Percentiles rank a stretch among this genome's conserved stretches.
These are phyloP conservation scores for Dendronephthya gigantea DNA, from an alignment of 64 coral and sea anemone genomes.

Conservation along the genomic window DNA sequence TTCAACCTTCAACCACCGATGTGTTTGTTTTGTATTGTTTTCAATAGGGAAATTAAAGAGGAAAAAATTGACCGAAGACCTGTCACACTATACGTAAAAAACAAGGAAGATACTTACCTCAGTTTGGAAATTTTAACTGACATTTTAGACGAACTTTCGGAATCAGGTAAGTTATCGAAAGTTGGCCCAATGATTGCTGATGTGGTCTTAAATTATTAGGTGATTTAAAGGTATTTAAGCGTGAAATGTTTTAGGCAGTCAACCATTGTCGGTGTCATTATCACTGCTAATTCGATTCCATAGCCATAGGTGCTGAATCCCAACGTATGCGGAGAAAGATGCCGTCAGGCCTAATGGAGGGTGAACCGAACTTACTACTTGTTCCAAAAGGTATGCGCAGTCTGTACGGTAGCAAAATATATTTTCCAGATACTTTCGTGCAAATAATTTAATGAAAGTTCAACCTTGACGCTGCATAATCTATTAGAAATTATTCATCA, in stretches of 20 bases:
- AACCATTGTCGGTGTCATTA: too few relatives aligned
- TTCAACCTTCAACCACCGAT: background rate
- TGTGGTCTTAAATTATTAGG: background rate
- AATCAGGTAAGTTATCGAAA: slow-evolving; percentile 15
- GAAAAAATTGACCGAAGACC: background rate
- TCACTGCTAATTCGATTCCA: too few relatives aligned
- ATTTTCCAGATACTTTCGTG: background rate
- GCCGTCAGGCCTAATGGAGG: slow-evolving; percentile 53
- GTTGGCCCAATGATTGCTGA: background rate
- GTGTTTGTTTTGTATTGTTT: background rate
- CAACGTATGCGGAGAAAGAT: background rate
- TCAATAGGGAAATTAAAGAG: background rate
- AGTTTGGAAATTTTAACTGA: slow-evolving; percentile 41
- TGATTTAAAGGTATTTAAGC: background rate
- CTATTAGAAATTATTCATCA: too few relatives aligned
- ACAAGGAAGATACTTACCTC: slow-evolving; percentile 36
- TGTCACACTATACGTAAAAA: background rate
- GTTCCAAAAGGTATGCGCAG: slow-evolving; percentile 58
- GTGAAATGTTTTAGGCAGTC: too few relatives aligned
- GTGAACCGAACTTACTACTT: slow-evolving; percentile 65
- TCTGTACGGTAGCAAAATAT: background rate
- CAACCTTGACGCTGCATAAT: too few relatives aligned
- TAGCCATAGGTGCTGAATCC: background rate
- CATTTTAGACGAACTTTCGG: slow-evolving; percentile 34
- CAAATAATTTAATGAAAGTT: too few relatives aligned